A percentile compares a stretch with the other conserved stretches of the same genome.
Evolutionary conservation across 1,140 invertebrate species (phyloP).

Genomic region (Neotoxoptera formosana): DNA sequence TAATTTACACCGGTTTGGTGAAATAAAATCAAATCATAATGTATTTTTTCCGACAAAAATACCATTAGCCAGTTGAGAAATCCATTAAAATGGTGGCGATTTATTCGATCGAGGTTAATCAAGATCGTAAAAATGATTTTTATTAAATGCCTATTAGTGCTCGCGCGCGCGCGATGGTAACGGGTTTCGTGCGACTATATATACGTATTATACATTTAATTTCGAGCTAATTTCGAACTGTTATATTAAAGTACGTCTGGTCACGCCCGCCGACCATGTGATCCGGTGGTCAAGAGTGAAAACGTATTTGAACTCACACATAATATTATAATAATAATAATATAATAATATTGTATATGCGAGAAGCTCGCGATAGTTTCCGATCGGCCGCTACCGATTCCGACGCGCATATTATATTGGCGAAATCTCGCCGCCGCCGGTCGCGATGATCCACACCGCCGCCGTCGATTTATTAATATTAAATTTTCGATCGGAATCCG

Average conservation of each 20-base stretch:
- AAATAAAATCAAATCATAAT: constrained; percentile 27
- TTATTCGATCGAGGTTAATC: constrained; percentile 43
- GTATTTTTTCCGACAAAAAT: constrained; percentile 33
- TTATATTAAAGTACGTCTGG: neutral
- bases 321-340: neutral
- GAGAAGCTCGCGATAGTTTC: neutral
- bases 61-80: constrained; percentile 6
- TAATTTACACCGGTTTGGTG: constrained; percentile 47
- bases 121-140: constrained; percentile 43
- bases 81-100: constrained; percentile 37
- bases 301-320: neutral
- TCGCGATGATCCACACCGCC: neutral
- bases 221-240: neutral
- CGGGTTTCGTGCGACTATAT: constrained; percentile 24
- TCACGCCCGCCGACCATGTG: neutral
- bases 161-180: neutral
- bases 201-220: neutral
- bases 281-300: neutral
- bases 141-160: constrained; percentile 21
- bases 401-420: neutral
- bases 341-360: neutral
- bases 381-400: neutral
- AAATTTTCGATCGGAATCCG: constrained; percentile 12
- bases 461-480: constrained; percentile 6
- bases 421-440: neutral